A percentile compares a stretch with the other conserved stretches of the same genome.
These are phyloP conservation scores for Spodoptera exigua DNA, from an alignment of 2,888 invertebrate species.

Conservation along the genomic window DNA sequence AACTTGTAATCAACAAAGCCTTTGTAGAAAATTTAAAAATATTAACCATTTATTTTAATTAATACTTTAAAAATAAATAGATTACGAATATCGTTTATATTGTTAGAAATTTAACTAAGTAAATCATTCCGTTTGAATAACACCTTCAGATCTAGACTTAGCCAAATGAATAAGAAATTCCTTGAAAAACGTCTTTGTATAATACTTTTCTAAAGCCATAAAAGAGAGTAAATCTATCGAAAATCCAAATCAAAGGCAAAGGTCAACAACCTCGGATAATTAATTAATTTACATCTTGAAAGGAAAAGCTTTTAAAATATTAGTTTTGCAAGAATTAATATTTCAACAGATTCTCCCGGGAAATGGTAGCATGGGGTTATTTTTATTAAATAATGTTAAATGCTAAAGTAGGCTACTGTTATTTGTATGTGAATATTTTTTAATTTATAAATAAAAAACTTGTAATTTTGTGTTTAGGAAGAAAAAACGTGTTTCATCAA, in stretches of 20 bases:
- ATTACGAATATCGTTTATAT: too few species aligned
- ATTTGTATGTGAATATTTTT: too few species aligned
- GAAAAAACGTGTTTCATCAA: too few species aligned
- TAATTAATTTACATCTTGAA: conserved; percentile 30
- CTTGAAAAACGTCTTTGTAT: background rate
- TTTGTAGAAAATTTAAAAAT: too few species aligned
- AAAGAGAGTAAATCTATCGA: conserved; percentile 6
- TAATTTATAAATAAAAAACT: too few species aligned
- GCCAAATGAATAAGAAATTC: conserved; percentile 3
- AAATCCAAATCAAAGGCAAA: background rate
- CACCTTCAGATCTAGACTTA: background rate
- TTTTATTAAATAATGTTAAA: conserved; percentile 52
- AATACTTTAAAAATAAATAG: too few species aligned
- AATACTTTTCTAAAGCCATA: background rate
- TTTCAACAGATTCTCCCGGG: conserved; percentile 29
- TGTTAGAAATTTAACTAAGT: too few species aligned
- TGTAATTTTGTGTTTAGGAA: too few species aligned
- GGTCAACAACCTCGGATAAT: conserved; percentile 4
- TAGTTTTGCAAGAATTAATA: conserved; percentile 38
- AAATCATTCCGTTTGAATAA: too few species aligned
- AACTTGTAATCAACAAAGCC: too few species aligned
- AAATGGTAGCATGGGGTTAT: conserved; percentile 29
- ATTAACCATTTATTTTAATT: too few species aligned
- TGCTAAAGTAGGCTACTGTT: background rate
- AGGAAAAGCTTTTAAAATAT: conserved; percentile 25